Percentiles rank a stretch among this genome's conserved stretches.
Conservation (phyloP, 2,113 vertebrate species). For the Epinephelus fuscoguttatus region DNA sequence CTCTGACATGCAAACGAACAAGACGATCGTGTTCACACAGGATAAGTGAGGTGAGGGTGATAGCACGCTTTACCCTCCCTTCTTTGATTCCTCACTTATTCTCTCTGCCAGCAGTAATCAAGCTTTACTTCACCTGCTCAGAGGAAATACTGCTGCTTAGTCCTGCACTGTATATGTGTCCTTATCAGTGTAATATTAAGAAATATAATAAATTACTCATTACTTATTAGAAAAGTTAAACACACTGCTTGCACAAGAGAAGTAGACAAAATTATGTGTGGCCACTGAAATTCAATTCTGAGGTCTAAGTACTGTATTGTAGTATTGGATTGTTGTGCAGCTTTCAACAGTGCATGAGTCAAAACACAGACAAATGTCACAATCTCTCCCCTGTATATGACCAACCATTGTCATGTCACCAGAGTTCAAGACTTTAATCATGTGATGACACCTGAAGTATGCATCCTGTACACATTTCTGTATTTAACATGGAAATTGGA, state of each 20-base stretch:
- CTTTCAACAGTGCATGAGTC: neutral
- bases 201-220: neutral
- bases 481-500: neutral
- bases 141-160: neutral
- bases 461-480: neutral
- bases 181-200: neutral
- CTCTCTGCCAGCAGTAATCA: slow-evolving; percentile 13
- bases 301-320: neutral
- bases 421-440: neutral
- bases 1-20: slow-evolving; percentile 79
- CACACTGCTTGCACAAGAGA: neutral
- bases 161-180: neutral
- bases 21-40: slow-evolving; percentile 48
- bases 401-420: neutral
- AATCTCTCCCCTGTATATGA: neutral
- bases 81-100: slow-evolving; percentile 26
- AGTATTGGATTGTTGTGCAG: no score
- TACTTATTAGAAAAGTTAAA: neutral
- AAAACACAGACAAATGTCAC: neutral
- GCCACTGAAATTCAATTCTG: neutral
- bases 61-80: slow-evolving; percentile 15
- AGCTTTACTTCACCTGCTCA: neutral
- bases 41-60: slow-evolving; percentile 62
- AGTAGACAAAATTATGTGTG: neutral
- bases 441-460: neutral